phyloP scores from a whole-genome alignment of 2,797 vertebrate genomes.

The Setipinna tenuifilis region DNA sequence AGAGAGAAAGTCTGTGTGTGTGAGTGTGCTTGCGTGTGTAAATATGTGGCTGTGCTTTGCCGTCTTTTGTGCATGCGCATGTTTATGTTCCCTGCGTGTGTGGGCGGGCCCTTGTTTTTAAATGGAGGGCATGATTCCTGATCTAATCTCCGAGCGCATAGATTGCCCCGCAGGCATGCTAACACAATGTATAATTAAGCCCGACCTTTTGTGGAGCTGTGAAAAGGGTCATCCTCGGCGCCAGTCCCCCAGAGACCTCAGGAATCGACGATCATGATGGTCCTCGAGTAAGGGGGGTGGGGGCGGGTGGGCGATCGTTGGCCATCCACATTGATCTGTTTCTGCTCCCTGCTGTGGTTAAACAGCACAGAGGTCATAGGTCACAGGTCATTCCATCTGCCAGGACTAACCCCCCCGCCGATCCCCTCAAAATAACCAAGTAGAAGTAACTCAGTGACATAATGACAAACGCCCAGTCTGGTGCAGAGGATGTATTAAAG shows the following conservation, averaged over 20 bases:
- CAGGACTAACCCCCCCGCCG: not conserved
- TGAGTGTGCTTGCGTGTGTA: not conserved
- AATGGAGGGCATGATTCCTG: not conserved
- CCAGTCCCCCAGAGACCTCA: not conserved
- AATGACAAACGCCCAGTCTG: not conserved
- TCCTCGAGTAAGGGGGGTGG: not conserved
- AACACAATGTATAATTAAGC: not conserved
- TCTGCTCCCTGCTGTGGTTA: conserved; percentile 3
- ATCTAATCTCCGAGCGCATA: not conserved
- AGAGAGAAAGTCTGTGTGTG: too few relatives aligned
- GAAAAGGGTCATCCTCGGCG: not conserved
- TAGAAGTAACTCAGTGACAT: not conserved
- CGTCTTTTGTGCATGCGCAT: not conserved
- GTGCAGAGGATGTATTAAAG: not conserved
- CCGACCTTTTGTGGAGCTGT: not conserved
- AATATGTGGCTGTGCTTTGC: not conserved
- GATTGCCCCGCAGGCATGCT: too few relatives aligned
- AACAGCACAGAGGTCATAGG: conserved; percentile 4
- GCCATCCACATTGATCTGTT: not conserved
- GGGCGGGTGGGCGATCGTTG: not conserved
- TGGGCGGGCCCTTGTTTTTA: not conserved
- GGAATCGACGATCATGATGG: not conserved
- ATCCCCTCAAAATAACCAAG: not conserved
- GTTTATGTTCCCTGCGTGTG: not conserved
- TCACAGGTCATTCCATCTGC: not conserved